A percentile compares a stretch with the other conserved stretches of the same genome.
Conservation (phyloP, 2,888 invertebrate species). For the Papilio demoleus region DNA sequence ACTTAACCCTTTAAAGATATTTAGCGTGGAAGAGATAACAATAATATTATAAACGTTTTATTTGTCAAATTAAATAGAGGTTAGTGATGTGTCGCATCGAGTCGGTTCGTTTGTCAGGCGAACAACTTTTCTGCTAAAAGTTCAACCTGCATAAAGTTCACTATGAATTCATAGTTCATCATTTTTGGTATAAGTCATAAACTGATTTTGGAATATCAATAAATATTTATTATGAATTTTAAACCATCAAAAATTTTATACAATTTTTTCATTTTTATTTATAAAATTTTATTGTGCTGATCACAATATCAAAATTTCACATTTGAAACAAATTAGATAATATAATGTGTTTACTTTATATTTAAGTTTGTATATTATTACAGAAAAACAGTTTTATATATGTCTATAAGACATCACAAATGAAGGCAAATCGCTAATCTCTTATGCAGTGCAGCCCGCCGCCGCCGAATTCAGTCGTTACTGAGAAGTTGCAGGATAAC, state of each 20-base stretch:
- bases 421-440: slow-evolving; percentile 4
- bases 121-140: slow-evolving; percentile 63
- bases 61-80: slow-evolving; percentile 71
- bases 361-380: too few species aligned
- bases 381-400: too few species aligned
- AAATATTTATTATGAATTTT: too few species aligned
- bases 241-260: too few species aligned
- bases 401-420: too few species aligned
- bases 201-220: too few species aligned
- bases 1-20: too few species aligned
- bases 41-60: slow-evolving; percentile 24
- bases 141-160: slow-evolving; percentile 61
- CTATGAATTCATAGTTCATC: slow-evolving; percentile 59
- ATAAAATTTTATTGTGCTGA: background rate
- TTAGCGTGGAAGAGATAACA: background rate
- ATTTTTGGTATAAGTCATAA: slow-evolving; percentile 42
- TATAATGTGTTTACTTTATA: too few species aligned
- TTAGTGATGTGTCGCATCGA: slow-evolving; percentile 54
- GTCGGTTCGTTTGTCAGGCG: slow-evolving; percentile 45
- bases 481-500: slow-evolving; percentile 31
- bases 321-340: too few species aligned
- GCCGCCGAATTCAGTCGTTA: slow-evolving; percentile 30
- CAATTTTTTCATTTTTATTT: background rate
- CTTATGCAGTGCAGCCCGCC: slow-evolving; percentile 10
- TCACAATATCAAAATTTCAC: background rate